Evolutionary conservation across 2,113 vertebrate genomes (phyloP).

Genomic region (Pandion haliaetus): DNA sequence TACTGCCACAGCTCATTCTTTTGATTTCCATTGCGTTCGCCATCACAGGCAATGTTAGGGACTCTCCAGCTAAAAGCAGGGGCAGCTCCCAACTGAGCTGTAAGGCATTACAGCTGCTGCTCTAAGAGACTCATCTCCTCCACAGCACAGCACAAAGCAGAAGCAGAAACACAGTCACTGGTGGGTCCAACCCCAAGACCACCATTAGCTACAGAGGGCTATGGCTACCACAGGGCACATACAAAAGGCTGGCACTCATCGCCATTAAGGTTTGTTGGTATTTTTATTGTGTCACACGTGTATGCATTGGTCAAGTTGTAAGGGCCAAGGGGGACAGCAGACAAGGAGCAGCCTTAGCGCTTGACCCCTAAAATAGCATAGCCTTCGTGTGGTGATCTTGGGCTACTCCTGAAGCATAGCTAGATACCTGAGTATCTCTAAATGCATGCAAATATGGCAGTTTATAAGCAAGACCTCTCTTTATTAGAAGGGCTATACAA

Average conservation of each 20-base stretch:
- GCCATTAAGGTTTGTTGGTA: neutral
- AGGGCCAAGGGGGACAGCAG: neutral
- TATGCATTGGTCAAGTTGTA: neutral
- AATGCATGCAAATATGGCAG: neutral
- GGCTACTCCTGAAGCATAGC: neutral
- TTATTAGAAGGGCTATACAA: neutral
- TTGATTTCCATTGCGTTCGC: neutral
- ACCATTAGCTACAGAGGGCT: neutral
- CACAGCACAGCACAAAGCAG: neutral
- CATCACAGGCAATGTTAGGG: rapidly evolving
- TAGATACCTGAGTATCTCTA: neutral
- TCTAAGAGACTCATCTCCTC: neutral
- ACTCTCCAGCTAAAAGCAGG: neutral
- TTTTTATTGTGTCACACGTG: neutral
- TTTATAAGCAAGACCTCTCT: neutral
- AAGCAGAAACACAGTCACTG: neutral
- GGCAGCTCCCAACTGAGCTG: neutral
- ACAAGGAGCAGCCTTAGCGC: neutral
- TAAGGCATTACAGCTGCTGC: neutral
- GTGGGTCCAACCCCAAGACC: neutral
- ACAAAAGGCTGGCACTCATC: neutral
- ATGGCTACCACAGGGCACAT: neutral
- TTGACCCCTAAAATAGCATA: neutral
- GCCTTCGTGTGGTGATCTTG: neutral
- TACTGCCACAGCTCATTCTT: neutral